Percentiles rank a stretch among this genome's conserved stretches.
phyloP scores from a whole-genome alignment of 1,140 invertebrate species.

The Polypedilum vanderplanki region DNA sequence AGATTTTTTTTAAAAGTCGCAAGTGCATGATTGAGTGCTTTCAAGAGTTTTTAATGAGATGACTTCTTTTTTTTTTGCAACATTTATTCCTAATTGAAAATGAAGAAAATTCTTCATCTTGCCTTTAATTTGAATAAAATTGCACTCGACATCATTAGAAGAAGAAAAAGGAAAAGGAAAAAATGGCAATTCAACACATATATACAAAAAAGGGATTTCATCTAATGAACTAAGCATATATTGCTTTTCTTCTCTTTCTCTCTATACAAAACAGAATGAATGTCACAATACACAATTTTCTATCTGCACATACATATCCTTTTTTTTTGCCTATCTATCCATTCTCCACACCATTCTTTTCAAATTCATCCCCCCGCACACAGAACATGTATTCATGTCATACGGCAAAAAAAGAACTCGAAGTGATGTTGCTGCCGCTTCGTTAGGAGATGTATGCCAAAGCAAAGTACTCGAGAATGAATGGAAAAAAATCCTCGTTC shows the following conservation, averaged over 20 bases:
- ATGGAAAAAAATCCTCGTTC: slow-evolving; percentile 17
- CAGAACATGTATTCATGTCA: slow-evolving; percentile 3
- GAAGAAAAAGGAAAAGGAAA: too few relatives aligned
- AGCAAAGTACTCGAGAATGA: slow-evolving; percentile 2
- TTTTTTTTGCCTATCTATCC: slow-evolving; percentile 4
- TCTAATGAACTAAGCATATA: slow-evolving; percentile 5
- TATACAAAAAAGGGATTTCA: background rate
- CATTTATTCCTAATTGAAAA: too few relatives aligned
- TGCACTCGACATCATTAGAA: too few relatives aligned
- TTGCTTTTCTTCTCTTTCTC: too few relatives aligned
- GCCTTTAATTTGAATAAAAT: too few relatives aligned
- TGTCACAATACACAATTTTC: slow-evolving; percentile 6
- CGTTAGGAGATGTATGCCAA: background rate
- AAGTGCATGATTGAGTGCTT: too few relatives aligned
- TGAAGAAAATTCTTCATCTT: too few relatives aligned
- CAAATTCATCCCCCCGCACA: slow-evolving; percentile 15
- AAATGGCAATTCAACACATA: background rate
- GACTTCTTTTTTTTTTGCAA: too few relatives aligned
- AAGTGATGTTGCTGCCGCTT: slow-evolving; percentile 10
- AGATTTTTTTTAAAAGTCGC: too few relatives aligned
- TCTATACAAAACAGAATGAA: background rate
- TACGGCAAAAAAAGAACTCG: slow-evolving; percentile 16
- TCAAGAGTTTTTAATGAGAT: too few relatives aligned
- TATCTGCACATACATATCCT: background rate
- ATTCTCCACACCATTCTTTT: background rate